phyloP scores from a whole-genome alignment of 2,888 invertebrate species.

The Philonicus albiceps region DNA sequence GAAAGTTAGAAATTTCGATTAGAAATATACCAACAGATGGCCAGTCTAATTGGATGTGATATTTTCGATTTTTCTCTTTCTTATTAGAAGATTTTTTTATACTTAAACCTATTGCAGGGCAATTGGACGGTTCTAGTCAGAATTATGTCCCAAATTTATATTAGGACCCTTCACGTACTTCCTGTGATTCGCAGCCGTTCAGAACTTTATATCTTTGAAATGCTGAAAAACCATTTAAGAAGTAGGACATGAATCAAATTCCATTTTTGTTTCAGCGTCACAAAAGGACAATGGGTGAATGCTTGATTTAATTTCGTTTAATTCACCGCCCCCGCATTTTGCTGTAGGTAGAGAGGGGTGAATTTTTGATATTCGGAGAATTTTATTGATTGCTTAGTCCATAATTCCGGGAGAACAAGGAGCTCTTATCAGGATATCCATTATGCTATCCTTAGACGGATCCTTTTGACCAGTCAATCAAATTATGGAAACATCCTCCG shows the following conservation, averaged over 20 bases:
- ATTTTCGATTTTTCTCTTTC: background rate
- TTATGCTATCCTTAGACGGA: slow-evolving; percentile 36
- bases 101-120: background rate
- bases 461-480: slow-evolving; percentile 54
- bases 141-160: background rate
- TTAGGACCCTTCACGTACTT: background rate
- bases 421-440: slow-evolving; percentile 29
- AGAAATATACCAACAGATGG: background rate
- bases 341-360: background rate
- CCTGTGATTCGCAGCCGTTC: background rate
- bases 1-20: background rate
- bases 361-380: slow-evolving; percentile 17
- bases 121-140: background rate
- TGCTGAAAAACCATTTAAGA: slow-evolving; percentile 11
- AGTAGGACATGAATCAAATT: slow-evolving; percentile 20
- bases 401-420: background rate
- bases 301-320: slow-evolving; percentile 32
- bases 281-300: slow-evolving; percentile 36
- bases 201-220: background rate
- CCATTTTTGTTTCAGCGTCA: slow-evolving; percentile 23
- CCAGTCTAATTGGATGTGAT: background rate
- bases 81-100: background rate
- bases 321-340: background rate
- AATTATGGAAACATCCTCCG: slow-evolving; percentile 50
- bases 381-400: slow-evolving; percentile 18